phyloP scores from a whole-genome alignment of 2,888 invertebrate species.

The Cantharis flavilabris region DNA sequence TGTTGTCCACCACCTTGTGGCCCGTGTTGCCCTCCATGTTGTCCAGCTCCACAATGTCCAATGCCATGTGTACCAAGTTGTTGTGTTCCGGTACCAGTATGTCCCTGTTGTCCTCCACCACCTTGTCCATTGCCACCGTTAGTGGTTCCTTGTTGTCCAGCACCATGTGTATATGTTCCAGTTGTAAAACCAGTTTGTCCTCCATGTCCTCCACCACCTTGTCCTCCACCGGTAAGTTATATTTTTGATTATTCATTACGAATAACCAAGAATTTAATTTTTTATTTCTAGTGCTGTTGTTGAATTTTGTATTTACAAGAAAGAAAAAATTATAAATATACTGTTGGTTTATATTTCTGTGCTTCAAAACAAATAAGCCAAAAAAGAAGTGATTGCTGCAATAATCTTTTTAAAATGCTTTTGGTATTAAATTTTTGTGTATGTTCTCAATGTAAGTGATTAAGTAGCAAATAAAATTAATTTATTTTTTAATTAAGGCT shows the following conservation, averaged over 20 bases:
- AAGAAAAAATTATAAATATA: background rate
- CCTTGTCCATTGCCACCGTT: conserved; percentile 36
- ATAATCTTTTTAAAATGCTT: background rate
- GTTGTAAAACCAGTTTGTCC: conserved; percentile 32
- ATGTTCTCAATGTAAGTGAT: background rate
- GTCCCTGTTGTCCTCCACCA: conserved; percentile 35
- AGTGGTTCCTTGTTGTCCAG: conserved; percentile 36
- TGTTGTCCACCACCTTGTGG: background rate
- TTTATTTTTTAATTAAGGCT: background rate
- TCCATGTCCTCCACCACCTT: conserved; percentile 12
- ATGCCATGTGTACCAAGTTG: conserved; percentile 23
- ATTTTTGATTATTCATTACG: too few species aligned
- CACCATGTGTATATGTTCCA: conserved; percentile 33
- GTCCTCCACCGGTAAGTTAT: background rate
- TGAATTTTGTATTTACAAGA: background rate
- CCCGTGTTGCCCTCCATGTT: background rate
- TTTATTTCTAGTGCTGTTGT: background rate
- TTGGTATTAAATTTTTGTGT: background rate
- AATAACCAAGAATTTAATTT: background rate
- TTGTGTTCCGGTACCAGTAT: conserved; percentile 34
- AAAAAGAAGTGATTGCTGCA: background rate
- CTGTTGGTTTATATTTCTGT: background rate
- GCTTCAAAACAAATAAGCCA: background rate
- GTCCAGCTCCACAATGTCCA: background rate
- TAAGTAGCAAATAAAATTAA: background rate